Conservation (phyloP, 2,113 vertebrate species). For the Chaetodon auriga region DNA sequence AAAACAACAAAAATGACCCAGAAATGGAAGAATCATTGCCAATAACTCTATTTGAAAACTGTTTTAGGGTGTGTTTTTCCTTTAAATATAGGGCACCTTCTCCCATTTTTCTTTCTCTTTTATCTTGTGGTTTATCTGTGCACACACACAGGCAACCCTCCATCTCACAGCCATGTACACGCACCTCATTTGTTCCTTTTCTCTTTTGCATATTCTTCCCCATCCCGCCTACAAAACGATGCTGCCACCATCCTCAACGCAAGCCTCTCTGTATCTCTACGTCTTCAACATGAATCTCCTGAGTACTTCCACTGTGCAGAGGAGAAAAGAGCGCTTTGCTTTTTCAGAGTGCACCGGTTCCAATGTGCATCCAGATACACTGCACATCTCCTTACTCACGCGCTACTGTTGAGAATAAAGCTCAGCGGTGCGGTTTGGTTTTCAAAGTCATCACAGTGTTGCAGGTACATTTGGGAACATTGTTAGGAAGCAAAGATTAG, state of each 20-base stretch:
- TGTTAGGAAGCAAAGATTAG: constrained; percentile 11
- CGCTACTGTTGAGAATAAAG: constrained; percentile 19
- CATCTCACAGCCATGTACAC: not conserved
- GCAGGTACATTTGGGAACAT: constrained; percentile 29
- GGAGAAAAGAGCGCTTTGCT: constrained; percentile 42
- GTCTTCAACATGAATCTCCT: constrained; percentile 45
- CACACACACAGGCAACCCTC: not conserved
- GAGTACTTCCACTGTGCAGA: constrained; percentile 40
- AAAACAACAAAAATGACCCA: constrained; percentile 53
- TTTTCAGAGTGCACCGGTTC: constrained; percentile 33
- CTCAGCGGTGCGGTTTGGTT: constrained; percentile 17
- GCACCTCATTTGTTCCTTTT: constrained; percentile 9
- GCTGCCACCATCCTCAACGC: constrained; percentile 36
- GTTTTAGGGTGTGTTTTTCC: constrained; percentile 5
- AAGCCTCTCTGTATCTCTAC: constrained; percentile 7
- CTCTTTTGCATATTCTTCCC: constrained; percentile 32
- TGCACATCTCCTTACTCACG: constrained; percentile 19
- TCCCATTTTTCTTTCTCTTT: constrained; percentile 5
- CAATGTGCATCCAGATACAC: constrained; percentile 25
- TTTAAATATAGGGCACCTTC: constrained; percentile 30
- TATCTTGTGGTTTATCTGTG: not conserved
- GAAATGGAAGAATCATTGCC: constrained; percentile 40
- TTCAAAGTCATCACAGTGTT: constrained; percentile 41
- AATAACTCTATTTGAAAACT: constrained; percentile 17
- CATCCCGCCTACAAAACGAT: constrained; percentile 43